These are phyloP conservation scores for Cylloceria caligata DNA, from an alignment of 2,888 invertebrate species.

Conservation along the genomic window DNA sequence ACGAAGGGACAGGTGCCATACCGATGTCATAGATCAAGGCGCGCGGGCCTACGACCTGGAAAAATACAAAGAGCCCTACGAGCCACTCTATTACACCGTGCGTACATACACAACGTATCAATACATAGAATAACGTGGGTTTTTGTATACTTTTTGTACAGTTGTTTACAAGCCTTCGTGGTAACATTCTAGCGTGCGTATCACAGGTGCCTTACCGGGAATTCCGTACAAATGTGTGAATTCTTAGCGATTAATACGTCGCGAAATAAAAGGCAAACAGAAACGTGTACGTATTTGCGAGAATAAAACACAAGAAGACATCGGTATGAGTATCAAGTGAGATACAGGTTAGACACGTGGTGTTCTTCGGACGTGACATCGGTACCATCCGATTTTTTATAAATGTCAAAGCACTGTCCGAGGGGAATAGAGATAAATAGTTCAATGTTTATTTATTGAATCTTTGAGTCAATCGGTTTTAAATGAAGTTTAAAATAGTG, in stretches of 20 bases:
- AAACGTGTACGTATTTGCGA: constrained; percentile 3
- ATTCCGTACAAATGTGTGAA: constrained; percentile 19
- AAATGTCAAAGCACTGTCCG: too few relatives aligned
- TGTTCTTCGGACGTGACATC: too few relatives aligned
- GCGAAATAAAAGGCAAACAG: constrained; percentile 21
- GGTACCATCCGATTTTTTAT: background rate
- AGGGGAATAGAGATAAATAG: too few relatives aligned
- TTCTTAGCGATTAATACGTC: constrained; percentile 4
- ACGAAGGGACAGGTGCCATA: constrained; percentile 79
- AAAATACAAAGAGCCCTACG: constrained; percentile 51
- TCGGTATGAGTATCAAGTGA: background rate
- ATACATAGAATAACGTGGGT: background rate
- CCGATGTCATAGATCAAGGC: constrained; percentile 59
- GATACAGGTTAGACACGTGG: background rate
- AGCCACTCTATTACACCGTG: constrained; percentile 18
- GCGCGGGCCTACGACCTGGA: constrained; percentile 39
- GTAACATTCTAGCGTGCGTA: background rate
- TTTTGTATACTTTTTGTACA: background rate
- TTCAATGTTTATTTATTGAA: too few relatives aligned
- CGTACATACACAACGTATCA: constrained; percentile 17
- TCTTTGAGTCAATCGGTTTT: too few relatives aligned
- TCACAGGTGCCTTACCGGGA: constrained; percentile 3
- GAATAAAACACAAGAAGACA: background rate
- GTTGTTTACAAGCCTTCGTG: constrained; percentile 11
- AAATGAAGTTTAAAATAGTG: too few relatives aligned